Evolutionary conservation across 2,113 vertebrate species (phyloP).

Genomic region (Sisor rabdophorus): DNA sequence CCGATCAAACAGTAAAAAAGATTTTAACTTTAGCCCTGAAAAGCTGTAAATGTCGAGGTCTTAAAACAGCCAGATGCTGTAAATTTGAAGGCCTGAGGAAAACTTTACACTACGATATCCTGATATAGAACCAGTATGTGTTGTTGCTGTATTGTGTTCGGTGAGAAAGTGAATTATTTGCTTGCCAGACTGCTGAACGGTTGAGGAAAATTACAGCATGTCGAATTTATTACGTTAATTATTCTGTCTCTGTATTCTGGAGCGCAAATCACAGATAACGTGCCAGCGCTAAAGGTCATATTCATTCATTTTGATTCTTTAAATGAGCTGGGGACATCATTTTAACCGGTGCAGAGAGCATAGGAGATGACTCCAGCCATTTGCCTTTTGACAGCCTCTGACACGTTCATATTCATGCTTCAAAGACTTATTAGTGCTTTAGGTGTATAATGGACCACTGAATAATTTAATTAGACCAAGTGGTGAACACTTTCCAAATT

Average conservation of each 20-base stretch:
- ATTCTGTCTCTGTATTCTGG: slow-evolving; percentile 24
- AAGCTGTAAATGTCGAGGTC: not conserved
- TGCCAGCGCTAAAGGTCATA: slow-evolving; percentile 32
- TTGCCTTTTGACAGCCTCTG: not conserved
- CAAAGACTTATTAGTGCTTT: not conserved
- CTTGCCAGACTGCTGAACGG: slow-evolving; percentile 10
- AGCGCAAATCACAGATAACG: slow-evolving; percentile 40
- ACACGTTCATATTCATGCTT: not conserved
- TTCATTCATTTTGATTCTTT: slow-evolving; percentile 32
- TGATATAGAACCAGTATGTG: not conserved
- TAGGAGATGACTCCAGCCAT: not conserved
- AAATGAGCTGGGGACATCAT: slow-evolving; percentile 11
- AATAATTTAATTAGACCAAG: not conserved
- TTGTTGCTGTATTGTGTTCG: not conserved
- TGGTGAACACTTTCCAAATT: not conserved
- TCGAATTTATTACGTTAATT: slow-evolving; percentile 33
- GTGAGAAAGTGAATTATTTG: slow-evolving; percentile 6
- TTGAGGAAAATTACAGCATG: slow-evolving; percentile 20
- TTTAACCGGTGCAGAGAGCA: not conserved
- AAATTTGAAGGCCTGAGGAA: not conserved
- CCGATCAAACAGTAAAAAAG: no score
- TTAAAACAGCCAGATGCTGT: not conserved
- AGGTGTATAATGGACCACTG: slow-evolving; percentile 15
- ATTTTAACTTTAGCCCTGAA: no score
- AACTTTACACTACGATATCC: not conserved